Percentiles rank a stretch among this genome's conserved stretches.
Evolutionary conservation across 2,113 vertebrate species (phyloP).

Genomic region (Vidua chalybeata): DNA sequence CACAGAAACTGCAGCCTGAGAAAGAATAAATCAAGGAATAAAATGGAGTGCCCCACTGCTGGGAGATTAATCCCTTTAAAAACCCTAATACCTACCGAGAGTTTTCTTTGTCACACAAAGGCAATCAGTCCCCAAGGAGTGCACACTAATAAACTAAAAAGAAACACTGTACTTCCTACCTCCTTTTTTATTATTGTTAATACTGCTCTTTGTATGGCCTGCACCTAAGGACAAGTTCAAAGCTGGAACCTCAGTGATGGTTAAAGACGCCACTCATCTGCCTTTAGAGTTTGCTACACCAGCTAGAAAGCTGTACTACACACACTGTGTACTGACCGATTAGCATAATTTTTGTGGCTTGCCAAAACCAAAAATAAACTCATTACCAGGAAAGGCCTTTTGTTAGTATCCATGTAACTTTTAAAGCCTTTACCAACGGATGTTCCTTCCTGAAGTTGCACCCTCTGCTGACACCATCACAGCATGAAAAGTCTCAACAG

Average conservation of each 20-base stretch:
- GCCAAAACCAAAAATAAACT: neutral
- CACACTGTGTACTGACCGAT: neutral
- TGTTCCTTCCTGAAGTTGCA: neutral
- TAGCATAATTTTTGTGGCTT: neutral
- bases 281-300: neutral
- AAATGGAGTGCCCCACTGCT: neutral
- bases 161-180: accelerated
- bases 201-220: neutral
- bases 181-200: neutral
- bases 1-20: neutral
- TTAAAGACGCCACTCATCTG: neutral
- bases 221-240: neutral
- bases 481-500: neutral
- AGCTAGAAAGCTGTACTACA: neutral
- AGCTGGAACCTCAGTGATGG: neutral
- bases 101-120: neutral
- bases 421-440: neutral
- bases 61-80: neutral
- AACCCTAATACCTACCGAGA: neutral
- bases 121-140: neutral
- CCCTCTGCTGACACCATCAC: neutral
- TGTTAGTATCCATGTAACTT: neutral
- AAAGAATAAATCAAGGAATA: neutral
- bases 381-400: neutral
- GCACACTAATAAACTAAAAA: neutral